These are phyloP conservation scores for Grapholita molesta DNA, from an alignment of 1,140 invertebrate species.

Conservation along the genomic window DNA sequence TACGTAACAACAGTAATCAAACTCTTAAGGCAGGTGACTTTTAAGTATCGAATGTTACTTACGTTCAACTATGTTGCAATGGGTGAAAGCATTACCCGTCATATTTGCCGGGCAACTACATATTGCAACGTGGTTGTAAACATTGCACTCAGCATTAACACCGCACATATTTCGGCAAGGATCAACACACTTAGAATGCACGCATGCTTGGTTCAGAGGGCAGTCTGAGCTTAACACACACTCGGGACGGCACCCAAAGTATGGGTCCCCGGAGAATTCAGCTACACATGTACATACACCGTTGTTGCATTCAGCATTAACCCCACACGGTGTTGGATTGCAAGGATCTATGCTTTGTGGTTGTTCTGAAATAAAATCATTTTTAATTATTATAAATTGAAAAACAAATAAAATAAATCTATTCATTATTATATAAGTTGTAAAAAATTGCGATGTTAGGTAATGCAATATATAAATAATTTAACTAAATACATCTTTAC, in stretches of 20 bases:
- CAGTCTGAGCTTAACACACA: slow-evolving; percentile 86
- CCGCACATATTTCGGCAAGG: slow-evolving; percentile 86
- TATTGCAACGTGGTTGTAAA: slow-evolving; percentile 83
- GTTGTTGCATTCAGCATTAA: slow-evolving; percentile 80
- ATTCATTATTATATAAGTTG: not conserved
- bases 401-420: not conserved
- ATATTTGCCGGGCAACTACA: slow-evolving; percentile 80
- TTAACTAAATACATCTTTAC: not conserved
- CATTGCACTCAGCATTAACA: slow-evolving; percentile 80
- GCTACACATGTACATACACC: slow-evolving; percentile 83
- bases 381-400: not conserved
- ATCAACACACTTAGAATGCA: slow-evolving; percentile 85
- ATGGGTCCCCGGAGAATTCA: slow-evolving; percentile 83
- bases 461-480: not conserved
- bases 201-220: slow-evolving; percentile 81
- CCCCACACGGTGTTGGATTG: slow-evolving; percentile 84
- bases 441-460: too few relatives aligned
- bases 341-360: slow-evolving; percentile 77
- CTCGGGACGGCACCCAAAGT: slow-evolving; percentile 82
- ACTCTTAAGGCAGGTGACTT: slow-evolving; percentile 8
- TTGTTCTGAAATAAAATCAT: slow-evolving; percentile 57
- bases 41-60: slow-evolving; percentile 29
- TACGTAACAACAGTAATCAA: slow-evolving; percentile 10
- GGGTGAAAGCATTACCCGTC: slow-evolving; percentile 81
- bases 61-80: slow-evolving; percentile 71